Conservation (phyloP, 2,888 invertebrate genomes). For the Parasteatoda lunata region DNA sequence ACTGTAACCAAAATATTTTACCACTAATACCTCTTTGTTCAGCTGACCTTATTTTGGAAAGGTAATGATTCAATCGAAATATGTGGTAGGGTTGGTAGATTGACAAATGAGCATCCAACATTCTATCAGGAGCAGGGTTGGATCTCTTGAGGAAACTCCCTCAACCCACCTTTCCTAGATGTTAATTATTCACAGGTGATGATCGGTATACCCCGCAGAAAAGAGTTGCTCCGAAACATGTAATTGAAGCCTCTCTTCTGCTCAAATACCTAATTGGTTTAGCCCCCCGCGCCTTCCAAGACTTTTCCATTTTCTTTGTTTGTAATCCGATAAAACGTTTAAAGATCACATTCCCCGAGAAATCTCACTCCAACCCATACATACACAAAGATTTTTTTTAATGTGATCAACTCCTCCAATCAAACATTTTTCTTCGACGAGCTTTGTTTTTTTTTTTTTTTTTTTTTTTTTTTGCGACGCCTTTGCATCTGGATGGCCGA, state of each 20-base stretch:
- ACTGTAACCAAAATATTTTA: too few relatives aligned
- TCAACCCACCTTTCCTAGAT: constrained; percentile 46
- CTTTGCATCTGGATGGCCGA: too few relatives aligned
- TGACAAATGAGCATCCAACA: constrained; percentile 30
- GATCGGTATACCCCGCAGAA: constrained; percentile 38
- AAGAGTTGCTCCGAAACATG: constrained; percentile 37
- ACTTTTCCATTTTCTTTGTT: constrained; percentile 57
- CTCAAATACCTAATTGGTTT: constrained; percentile 60
- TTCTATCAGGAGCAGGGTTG: constrained; percentile 9
- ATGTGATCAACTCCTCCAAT: constrained; percentile 10
- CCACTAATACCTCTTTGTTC: too few relatives aligned
- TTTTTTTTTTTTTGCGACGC: constrained; percentile 2
- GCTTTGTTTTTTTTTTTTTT: neutral
- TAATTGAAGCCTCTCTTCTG: constrained; percentile 44
- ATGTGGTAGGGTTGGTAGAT: neutral
- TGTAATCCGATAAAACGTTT: constrained; percentile 66
- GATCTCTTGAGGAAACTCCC: constrained; percentile 19
- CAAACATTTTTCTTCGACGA: constrained; percentile 2
- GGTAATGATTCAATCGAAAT: neutral
- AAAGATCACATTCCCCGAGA: constrained; percentile 57
- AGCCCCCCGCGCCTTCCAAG: constrained; percentile 20
- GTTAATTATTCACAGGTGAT: constrained; percentile 68
- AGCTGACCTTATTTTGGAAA: too few relatives aligned
- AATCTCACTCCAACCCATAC: constrained; percentile 18
- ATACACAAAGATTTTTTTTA: constrained; percentile 30